phyloP scores from a whole-genome alignment of 2,113 vertebrate species.

The Tychaedon coryphoeus region DNA sequence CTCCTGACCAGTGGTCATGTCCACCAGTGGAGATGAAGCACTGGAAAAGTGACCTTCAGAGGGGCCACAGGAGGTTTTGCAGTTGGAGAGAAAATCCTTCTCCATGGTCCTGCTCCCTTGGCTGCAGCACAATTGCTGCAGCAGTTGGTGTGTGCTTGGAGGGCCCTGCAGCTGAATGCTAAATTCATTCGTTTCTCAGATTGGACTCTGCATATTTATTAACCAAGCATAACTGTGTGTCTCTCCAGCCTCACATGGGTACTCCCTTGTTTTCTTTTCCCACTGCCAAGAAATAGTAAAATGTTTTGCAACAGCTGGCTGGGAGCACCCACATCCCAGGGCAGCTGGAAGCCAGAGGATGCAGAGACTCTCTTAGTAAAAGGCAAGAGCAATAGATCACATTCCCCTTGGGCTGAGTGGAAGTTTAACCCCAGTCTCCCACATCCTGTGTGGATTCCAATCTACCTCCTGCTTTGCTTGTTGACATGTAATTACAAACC shows the following conservation, averaged over 20 bases:
- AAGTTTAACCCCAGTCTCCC: not conserved
- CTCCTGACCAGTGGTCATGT: accelerated
- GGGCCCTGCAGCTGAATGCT: not conserved
- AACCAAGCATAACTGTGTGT: not conserved
- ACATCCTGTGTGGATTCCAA: not conserved
- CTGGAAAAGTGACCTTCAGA: not conserved
- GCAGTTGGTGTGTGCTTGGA: not conserved
- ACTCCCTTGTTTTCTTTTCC: not conserved
- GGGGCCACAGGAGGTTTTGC: not conserved
- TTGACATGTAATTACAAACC: not conserved
- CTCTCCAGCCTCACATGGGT: not conserved
- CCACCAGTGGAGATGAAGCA: not conserved
- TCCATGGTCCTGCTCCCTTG: not conserved
- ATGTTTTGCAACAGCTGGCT: slow-evolving; percentile 9
- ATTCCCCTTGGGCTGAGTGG: not conserved
- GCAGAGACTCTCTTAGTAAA: not conserved
- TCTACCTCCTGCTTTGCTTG: not conserved
- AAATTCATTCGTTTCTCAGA: not conserved
- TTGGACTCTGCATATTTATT: not conserved
- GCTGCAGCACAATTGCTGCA: not conserved
- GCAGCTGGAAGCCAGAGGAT: not conserved
- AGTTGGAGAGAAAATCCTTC: not conserved
- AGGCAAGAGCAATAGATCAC: not conserved
- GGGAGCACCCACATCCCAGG: not conserved
- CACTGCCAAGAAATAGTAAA: not conserved